Percentiles rank a stretch among this genome's conserved stretches.
Evolutionary conservation across 1,140 invertebrate genomes (phyloP).

Genomic region (Nixonia krombeini): DNA sequence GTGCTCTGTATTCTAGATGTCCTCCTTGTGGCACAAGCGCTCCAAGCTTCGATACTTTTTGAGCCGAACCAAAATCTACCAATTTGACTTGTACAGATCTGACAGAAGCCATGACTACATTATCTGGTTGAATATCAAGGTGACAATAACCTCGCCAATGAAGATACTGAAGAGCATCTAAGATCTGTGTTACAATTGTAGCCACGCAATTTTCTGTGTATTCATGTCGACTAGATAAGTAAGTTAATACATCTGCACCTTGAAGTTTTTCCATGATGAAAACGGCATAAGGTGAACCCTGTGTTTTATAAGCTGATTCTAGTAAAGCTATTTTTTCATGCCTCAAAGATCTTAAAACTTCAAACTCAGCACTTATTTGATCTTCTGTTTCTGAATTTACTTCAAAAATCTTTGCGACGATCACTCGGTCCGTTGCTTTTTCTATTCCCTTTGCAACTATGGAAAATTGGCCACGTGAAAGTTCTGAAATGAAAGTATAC

Average conservation of each 20-base stretch:
- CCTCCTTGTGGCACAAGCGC: conserved; percentile 78
- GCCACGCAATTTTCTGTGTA: conserved; percentile 94
- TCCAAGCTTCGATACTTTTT: conserved; percentile 84
- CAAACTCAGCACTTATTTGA: conserved; percentile 81
- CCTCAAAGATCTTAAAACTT: conserved; percentile 82
- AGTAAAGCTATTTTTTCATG: conserved; percentile 89
- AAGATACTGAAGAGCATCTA: conserved; percentile 91
- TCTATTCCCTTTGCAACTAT: conserved; percentile 88
- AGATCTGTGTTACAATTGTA: conserved; percentile 84
- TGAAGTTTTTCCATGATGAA: conserved; percentile 90
- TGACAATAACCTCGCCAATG: conserved; percentile 94
- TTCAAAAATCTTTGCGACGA: conserved; percentile 86
- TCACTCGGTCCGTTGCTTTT: conserved; percentile 78
- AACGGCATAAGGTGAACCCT: conserved; percentile 77
- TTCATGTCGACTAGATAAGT: conserved; percentile 86
- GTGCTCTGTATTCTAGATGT: conserved; percentile 86
- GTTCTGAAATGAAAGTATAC: conserved; percentile 87
- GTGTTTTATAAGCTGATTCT: conserved; percentile 79
- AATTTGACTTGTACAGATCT: conserved; percentile 91
- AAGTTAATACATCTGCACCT: conserved; percentile 92
- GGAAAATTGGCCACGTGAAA: conserved; percentile 86
- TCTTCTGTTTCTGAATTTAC: conserved; percentile 77
- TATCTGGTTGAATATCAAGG: conserved; percentile 95
- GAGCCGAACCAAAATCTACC: conserved; percentile 90
- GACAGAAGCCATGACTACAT: conserved; percentile 94